Evolutionary conservation across 2,888 invertebrate genomes (phyloP), one percentile per base, ranked within the genome.

Genomic region (Gordius sp.): DNA sequence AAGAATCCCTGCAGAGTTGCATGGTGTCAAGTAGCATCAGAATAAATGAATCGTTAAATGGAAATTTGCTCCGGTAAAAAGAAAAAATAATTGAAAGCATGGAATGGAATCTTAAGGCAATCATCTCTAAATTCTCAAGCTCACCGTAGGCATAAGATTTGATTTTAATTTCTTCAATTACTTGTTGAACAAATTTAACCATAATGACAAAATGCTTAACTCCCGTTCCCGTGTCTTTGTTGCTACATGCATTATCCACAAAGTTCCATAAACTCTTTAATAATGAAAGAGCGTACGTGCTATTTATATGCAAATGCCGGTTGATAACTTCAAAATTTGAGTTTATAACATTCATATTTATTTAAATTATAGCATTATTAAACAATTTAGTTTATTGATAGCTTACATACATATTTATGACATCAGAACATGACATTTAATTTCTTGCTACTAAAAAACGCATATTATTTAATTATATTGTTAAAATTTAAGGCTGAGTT

Each of bases 11-110:
- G 20, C 47, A 47, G 4, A 20, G 8, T 4, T 4, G 4, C 8
- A 23, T 23, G 4, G 47, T 47, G 20, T 47, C 47, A 8, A 47
- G n/a, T 20, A 47, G 20, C 4, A 47, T 20, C 20, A 47, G 20
- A 18, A 47, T 20, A 23, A 47, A 47, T 18, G 13, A n/a, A 47
- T 47, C 20, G 47, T 47, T 47, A 23, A 47, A 47, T 18, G 47
- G 47, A 20, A n/a, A 47, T 47, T 47, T 47, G 47, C 47, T 47
- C 4, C 47, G 47, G 20, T 47, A 47, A 47, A 47, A 47, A n/a
- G 47, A 47, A 20, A 47, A 47, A 4, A 47, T 47, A 23, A 47
- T 47, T 4, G 47, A n/a, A 20, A 23, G 8, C 47, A 47, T 8
- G 23, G 47, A 47, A 47, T 47, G 47, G 20, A n/a, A 47, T 4